phyloP scores from a whole-genome alignment of 2,888 invertebrate genomes.

The Stegana nigrithorax region DNA sequence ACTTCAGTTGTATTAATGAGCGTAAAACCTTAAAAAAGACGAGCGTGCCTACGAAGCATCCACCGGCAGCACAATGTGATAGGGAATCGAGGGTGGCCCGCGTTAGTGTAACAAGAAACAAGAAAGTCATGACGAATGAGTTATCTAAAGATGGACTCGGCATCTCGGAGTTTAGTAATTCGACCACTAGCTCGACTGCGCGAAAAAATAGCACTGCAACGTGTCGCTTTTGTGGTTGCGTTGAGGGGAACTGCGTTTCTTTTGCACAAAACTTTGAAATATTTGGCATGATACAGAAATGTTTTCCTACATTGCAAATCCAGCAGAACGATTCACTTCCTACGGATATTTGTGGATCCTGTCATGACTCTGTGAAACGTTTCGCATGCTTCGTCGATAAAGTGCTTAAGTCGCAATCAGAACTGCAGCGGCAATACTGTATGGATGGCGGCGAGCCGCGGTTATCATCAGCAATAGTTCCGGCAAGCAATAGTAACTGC shows the following conservation, averaged over 20 bases:
- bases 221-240: conserved; percentile 63
- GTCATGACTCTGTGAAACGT: conserved; percentile 56
- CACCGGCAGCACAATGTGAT: conserved; percentile 19
- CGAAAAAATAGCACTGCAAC: conserved; percentile 31
- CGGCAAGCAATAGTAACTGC: too few species aligned
- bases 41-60: conserved; percentile 55
- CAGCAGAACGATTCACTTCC: conserved; percentile 64
- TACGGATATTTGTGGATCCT: conserved; percentile 61
- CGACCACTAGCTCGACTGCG: too few species aligned
- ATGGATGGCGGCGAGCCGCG: background rate
- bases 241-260: conserved; percentile 52
- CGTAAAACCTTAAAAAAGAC: conserved; percentile 63
- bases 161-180: too few species aligned
- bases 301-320: conserved; percentile 66
- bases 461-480: background rate
- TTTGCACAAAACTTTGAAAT: conserved; percentile 65
- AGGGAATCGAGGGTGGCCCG: too few species aligned
- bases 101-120: too few species aligned
- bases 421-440: conserved; percentile 58
- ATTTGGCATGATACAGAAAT: conserved; percentile 66
- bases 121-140: too few species aligned
- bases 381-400: conserved; percentile 66
- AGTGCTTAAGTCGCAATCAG: conserved; percentile 63
- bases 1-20: conserved; percentile 61
- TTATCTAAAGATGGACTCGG: background rate